phyloP scores from a whole-genome alignment of 2,113 vertebrate genomes.

The Ctenomys sociabilis region DNA sequence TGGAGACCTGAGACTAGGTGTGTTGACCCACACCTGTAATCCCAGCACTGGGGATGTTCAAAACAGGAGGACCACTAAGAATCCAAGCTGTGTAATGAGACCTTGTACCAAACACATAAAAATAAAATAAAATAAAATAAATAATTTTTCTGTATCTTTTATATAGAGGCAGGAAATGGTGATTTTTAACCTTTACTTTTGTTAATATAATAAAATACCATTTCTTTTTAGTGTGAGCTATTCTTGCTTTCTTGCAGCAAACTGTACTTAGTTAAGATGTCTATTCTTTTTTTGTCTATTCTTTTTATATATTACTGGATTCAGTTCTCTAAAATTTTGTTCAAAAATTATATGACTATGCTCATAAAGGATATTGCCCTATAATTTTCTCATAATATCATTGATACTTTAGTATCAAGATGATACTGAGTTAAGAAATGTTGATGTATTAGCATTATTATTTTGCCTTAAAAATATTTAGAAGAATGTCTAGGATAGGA shows the following conservation, averaged over 20 bases:
- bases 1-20: no score
- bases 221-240: not conserved
- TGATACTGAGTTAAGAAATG: not conserved
- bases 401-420: not conserved
- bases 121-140: no score
- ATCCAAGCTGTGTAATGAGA: no score
- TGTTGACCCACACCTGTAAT: no score
- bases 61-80: no score
- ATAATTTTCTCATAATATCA: not conserved
- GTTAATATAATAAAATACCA: not conserved
- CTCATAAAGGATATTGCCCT: not conserved
- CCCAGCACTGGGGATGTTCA: no score
- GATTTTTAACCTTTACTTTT: not conserved
- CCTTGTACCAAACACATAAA: no score
- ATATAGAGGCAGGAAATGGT: not conserved
- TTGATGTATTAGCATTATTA: not conserved
- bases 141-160: not conserved
- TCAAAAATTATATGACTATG: not conserved
- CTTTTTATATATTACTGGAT: not conserved
- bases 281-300: not conserved
- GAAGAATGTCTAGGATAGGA: not conserved
- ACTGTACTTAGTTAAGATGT: not conserved
- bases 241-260: not conserved
- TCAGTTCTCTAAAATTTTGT: not conserved
- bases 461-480: conserved; percentile 1